phyloP scores from a whole-genome alignment of 2,888 invertebrate genomes.

The Physocephala rufipes region DNA sequence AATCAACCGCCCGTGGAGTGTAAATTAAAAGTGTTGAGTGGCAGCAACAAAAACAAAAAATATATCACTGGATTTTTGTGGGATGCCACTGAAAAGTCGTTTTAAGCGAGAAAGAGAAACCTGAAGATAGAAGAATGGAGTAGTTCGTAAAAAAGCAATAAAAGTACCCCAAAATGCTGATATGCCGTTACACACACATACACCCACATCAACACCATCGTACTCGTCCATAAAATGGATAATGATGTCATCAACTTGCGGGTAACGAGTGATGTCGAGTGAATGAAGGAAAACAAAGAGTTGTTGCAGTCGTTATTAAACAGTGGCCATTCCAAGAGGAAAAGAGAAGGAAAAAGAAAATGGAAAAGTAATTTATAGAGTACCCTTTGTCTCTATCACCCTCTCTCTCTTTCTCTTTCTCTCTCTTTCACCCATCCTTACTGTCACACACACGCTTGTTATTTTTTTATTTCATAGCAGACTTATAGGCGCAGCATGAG shows the following conservation, averaged over 20 bases:
- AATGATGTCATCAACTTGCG: constrained; percentile 21
- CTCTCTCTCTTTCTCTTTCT: too few relatives aligned
- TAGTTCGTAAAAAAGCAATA: too few relatives aligned
- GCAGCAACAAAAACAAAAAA: neutral
- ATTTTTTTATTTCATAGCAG: neutral
- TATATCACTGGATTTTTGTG: too few relatives aligned
- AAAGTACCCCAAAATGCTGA: too few relatives aligned
- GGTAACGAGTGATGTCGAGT: neutral
- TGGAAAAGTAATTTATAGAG: constrained; percentile 10
- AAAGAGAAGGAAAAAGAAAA: neutral
- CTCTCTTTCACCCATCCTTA: too few relatives aligned
- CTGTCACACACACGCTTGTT: neutral
- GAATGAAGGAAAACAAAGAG: neutral
- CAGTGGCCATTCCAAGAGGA: too few relatives aligned
- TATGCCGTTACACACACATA: too few relatives aligned
- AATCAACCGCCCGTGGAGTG: too few relatives aligned
- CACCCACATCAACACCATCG: too few relatives aligned
- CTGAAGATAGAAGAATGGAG: neutral
- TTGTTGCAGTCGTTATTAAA: too few relatives aligned
- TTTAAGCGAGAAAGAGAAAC: neutral
- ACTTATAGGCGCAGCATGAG: constrained; percentile 7
- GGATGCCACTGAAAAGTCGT: too few relatives aligned
- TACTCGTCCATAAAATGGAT: constrained; percentile 9
- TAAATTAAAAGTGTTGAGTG: neutral
- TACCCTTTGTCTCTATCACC: too few relatives aligned